Percentiles rank a stretch among this genome's conserved stretches.
Conservation (phyloP, 2,888 invertebrate species). For the Heliconius hortense region DNA sequence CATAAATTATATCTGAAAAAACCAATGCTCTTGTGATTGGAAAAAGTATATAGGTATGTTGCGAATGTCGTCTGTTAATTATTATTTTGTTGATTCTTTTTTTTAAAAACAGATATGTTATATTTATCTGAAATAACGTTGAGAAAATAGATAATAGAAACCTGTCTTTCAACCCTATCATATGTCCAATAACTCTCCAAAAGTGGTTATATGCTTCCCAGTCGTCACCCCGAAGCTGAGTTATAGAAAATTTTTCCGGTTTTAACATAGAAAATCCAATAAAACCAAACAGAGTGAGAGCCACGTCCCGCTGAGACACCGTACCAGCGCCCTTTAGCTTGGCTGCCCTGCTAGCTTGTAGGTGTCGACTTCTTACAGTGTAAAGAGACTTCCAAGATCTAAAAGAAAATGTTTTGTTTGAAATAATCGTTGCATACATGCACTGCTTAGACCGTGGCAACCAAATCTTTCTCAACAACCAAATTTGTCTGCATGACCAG, state of each 20-base stretch:
- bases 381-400: constrained; percentile 84
- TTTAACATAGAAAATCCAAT: constrained; percentile 85
- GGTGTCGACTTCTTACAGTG: constrained; percentile 83
- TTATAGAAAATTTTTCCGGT: constrained; percentile 83
- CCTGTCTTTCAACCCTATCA: constrained; percentile 89
- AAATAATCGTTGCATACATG: neutral
- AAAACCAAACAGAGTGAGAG: constrained; percentile 90
- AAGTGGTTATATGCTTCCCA: constrained; percentile 87
- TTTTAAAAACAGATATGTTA: too few species aligned
- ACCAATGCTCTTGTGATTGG: neutral
- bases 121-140: neutral
- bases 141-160: constrained; percentile 48
- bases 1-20: constrained; percentile 84
- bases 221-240: constrained; percentile 78
- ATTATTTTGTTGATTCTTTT: too few species aligned
- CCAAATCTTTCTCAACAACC: too few species aligned
- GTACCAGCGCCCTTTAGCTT: constrained; percentile 62
- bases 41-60: too few species aligned
- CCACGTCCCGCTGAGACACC: constrained; percentile 89
- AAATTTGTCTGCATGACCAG: neutral
- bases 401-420: constrained; percentile 24
- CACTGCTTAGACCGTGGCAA: neutral
- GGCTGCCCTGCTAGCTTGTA: constrained; percentile 76
- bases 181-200: constrained; percentile 88
- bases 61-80: too few species aligned